These are phyloP conservation scores for Campoplex nolae DNA, from an alignment of 2,888 invertebrate species.

Conservation along the genomic window DNA sequence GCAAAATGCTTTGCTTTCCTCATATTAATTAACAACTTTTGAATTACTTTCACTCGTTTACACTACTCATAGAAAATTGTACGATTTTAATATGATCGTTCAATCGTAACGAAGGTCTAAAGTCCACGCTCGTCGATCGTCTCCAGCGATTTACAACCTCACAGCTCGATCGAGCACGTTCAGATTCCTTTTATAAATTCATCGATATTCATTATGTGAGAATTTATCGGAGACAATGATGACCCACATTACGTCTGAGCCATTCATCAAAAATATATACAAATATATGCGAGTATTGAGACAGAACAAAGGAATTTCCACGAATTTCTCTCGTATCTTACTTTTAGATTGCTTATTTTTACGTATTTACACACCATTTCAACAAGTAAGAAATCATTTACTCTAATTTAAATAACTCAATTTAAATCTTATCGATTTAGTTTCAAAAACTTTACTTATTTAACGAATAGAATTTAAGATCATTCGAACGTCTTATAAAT, in stretches of 20 bases:
- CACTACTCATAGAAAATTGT: not conserved
- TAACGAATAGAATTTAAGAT: not conserved
- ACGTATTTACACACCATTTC: not conserved
- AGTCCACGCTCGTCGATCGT: not conserved
- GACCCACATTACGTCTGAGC: conserved; percentile 57
- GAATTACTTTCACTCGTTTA: not conserved
- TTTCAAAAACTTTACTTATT: not conserved
- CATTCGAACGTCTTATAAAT: not conserved
- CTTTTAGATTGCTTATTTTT: not conserved
- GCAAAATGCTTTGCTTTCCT: too few species aligned
- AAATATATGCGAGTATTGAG: not conserved
- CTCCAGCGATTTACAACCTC: not conserved
- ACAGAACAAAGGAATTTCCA: conserved; percentile 43
- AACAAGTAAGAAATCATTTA: not conserved
- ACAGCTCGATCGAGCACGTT: not conserved
- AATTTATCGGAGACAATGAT: conserved; percentile 50
- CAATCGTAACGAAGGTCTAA: not conserved
- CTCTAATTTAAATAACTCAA: not conserved
- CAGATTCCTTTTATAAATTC: not conserved
- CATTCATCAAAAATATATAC: conserved; percentile 30
- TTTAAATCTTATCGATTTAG: not conserved
- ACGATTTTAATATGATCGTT: not conserved
- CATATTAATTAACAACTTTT: not conserved
- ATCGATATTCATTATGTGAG: conserved; percentile 19
- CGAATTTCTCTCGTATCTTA: not conserved